Evolutionary conservation across 2,888 invertebrate genomes (phyloP), one percentile per base, ranked within the genome.

Genomic region (Periphyllus acericola): DNA sequence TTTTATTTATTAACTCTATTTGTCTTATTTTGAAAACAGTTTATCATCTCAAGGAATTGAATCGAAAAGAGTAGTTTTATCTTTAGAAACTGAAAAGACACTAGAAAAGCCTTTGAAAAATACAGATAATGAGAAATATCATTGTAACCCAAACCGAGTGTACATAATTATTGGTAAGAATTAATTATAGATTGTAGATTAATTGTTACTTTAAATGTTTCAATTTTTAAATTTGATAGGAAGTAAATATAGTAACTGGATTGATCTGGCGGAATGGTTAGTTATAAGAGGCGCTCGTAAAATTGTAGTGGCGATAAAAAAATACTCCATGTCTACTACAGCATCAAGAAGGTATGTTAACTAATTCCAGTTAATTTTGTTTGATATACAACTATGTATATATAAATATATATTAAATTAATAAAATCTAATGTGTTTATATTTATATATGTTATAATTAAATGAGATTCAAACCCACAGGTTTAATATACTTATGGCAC

Each of bases 231-330:
- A 29, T 83, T 32, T 0, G 52, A 25, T 34, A 85, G 85, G 85
- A 21, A 68, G 85, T 55, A 74, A 86, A 72, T 89, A 78, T 36
- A 74, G 60, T 29, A 66, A 75, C 29, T 89, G 89, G 89, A 86
- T 89, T 46, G 84, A 89, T 52, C 46, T 89, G n/a, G 66, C 76
- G 1, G 89, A 89, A 81, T 89, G 89, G 89, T 25, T 89, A 40
- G 83, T 87, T 3, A 17, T 29, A 52, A 85, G 89, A 89, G 89
- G 89, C 0, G 89, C 89, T 46, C 76, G 87, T n/a, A 89, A 89
- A 84, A 89, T 89, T 19, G 66, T 89, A 25, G 72, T 89, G 2
- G 83, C 83, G 1, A 52, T 86, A 55, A 75, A 89, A 66, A 89
- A 87, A 68, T 87, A 89, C 19, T 29, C 82, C 17, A 40, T 89